A percentile compares a stretch with the other conserved stretches of the same genome.
These are phyloP conservation scores for Holothuria leucospilota DNA, from an alignment of 53 echinoderm and acorn worm genomes.

Conservation along the genomic window DNA sequence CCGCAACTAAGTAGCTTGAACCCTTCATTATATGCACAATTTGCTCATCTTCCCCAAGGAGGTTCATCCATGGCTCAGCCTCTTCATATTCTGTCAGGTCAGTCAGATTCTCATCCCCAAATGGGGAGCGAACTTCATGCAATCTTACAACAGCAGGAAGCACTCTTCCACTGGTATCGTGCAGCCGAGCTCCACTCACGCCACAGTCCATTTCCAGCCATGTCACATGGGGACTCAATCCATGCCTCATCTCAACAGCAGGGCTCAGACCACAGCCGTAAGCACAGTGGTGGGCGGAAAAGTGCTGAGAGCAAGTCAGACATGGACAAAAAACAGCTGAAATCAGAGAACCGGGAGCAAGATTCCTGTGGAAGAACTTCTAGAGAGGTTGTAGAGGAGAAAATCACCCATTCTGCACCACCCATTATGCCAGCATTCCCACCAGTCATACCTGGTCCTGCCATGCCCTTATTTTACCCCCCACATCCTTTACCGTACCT, in stretches of 20 bases:
- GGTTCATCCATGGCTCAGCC: constrained; percentile 11
- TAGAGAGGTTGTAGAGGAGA: constrained; percentile 18
- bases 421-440: constrained; percentile 31
- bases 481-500: constrained; percentile 86
- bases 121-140: constrained; percentile 33
- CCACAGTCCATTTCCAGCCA: constrained; percentile 13
- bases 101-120: background rate
- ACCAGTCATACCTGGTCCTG: constrained; percentile 65
- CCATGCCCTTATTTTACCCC: constrained; percentile 86
- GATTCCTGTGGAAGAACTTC: constrained; percentile 36
- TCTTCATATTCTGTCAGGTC: constrained; percentile 19
- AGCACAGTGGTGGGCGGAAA: constrained; percentile 38
- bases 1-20: constrained; percentile 7
- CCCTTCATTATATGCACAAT: constrained; percentile 28
- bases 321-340: constrained; percentile 27
- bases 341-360: constrained; percentile 17
- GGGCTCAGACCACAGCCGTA: constrained; percentile 20
- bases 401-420: background rate
- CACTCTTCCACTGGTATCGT: constrained; percentile 29
- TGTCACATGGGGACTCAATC: background rate
- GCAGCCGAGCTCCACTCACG: constrained; percentile 13
- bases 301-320: constrained; percentile 19
- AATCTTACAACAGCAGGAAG: constrained; percentile 34
- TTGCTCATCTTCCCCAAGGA: constrained; percentile 8
- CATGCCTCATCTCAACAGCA: constrained; percentile 13